phyloP scores from a whole-genome alignment of 2,113 vertebrate genomes.

The Calidris pygmaea region DNA sequence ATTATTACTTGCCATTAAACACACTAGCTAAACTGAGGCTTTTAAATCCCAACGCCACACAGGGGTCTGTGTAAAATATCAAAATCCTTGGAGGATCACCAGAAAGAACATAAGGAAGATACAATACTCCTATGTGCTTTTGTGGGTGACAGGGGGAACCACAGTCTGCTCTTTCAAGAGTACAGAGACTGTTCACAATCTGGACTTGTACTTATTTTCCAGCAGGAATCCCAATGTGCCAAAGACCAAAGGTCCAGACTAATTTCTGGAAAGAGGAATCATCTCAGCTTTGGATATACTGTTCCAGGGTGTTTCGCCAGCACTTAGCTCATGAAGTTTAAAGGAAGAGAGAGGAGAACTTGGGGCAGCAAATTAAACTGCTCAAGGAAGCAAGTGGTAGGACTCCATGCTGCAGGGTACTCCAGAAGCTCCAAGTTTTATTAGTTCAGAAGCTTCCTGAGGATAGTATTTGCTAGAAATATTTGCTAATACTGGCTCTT shows the following conservation, averaged over 20 bases:
- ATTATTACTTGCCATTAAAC: not conserved
- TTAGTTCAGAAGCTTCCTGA: not conserved
- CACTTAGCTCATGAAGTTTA: not conserved
- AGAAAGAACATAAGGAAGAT: slow-evolving; percentile 23
- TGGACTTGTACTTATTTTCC: not conserved
- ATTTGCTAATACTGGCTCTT: not conserved
- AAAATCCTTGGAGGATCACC: slow-evolving; percentile 20
- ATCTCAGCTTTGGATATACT: not conserved
- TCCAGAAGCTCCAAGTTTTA: not conserved
- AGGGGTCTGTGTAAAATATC: not conserved
- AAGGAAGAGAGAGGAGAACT: not conserved
- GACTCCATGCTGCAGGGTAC: not conserved
- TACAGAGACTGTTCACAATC: not conserved
- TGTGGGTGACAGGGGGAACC: not conserved
- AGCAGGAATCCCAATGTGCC: not conserved
- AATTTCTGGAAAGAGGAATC: not conserved
- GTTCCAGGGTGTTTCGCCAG: not conserved
- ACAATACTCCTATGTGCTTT: not conserved
- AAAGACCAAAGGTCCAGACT: not conserved
- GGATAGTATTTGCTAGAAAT: not conserved
- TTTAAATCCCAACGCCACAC: not conserved
- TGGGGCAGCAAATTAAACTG: not conserved
- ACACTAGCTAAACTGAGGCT: not conserved
- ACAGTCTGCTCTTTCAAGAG: slow-evolving; percentile 10
- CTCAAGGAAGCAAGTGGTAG: not conserved